Base-by-base conservation (phyloP, 2,797 vertebrate species). In the Microchirus variegatus region DNA sequence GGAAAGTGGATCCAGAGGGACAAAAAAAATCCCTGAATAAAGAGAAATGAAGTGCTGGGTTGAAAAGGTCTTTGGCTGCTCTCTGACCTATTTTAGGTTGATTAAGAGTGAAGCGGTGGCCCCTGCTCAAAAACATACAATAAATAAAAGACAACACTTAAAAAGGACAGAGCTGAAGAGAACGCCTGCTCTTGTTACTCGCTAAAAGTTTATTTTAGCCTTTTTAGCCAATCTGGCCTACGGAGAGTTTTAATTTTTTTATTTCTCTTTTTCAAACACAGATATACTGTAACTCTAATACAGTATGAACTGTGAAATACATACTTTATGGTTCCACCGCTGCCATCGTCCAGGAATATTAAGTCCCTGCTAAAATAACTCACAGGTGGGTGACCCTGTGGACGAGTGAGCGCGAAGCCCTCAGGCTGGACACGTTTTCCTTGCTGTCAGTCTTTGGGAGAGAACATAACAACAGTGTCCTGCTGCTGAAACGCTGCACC, bases 101-200 rank as follows among this genome's bases (percentile, higher is more conserved):
- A 75, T 82, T 80, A 77, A 81, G 80, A 85, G 86, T 82, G 77
- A 77, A 85, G 88, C 81, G 86, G 63, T 50, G 69, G 77, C 78
- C 73, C 64, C 77, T 44, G 62, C 78, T 85, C 77, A 68, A 80
- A 85, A 79, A 84, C 81, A 77, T 70, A 88, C 71, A 85, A 86
- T 89, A 90, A 91, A 90, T 91, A 87, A 89, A 88, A 87, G 67
- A 52, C 70, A 85, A 80, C 77, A 44, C 38, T 63, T 31, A 31
- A 68, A 81, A 81, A 62, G 52, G 56, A 49, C 61, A 15, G 59
- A 37, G 72, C 73, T 53, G 54, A 65, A 60, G 73, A 81, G 73
- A 81, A 73, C 10, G 59, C 19, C 67, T 69, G 73, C 71, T 75
- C 80, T 76, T 55, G 69, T 83, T 84, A 55, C 81, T 64, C 59